Conservation (phyloP, 1,140 invertebrate species). For the Dinothrombium tinctorium region DNA sequence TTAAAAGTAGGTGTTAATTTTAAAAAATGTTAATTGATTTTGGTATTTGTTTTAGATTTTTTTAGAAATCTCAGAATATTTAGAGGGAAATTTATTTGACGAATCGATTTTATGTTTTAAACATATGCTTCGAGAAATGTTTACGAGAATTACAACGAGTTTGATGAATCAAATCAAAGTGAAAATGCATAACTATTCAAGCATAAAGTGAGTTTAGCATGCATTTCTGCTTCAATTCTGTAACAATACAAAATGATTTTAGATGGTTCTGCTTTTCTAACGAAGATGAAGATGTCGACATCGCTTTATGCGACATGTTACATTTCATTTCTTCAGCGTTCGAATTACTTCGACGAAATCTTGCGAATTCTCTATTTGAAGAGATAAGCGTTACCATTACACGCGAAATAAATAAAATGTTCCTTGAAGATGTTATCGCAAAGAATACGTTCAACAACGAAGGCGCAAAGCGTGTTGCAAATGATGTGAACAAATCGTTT, state of each 20-base stretch:
- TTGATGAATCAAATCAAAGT: slow-evolving; percentile 2
- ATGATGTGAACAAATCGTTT: background rate
- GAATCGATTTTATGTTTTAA: background rate
- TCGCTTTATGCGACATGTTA: slow-evolving; percentile 2
- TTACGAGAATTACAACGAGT: slow-evolving; percentile 2
- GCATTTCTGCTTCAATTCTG: background rate
- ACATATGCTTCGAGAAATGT: slow-evolving; percentile 6
- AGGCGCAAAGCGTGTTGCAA: slow-evolving; percentile 4
- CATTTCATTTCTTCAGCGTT: slow-evolving; percentile 6
- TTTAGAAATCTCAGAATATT: slow-evolving; percentile 3
- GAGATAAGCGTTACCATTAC: slow-evolving; percentile 2
- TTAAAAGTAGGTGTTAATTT: background rate
- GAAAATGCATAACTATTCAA: slow-evolving; percentile 2
- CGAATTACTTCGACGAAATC: background rate
- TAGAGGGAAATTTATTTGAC: slow-evolving; percentile 2
- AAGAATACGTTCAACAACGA: slow-evolving; percentile 7
- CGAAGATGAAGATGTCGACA: background rate
- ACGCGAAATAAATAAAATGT: background rate
- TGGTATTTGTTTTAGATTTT: background rate
- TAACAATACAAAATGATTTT: background rate
- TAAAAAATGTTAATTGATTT: background rate
- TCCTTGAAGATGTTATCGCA: slow-evolving; percentile 6
- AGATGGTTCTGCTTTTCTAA: slow-evolving; percentile 6
- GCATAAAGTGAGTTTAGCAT: background rate
- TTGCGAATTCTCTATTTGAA: slow-evolving; percentile 7